phyloP scores from a whole-genome alignment of 2,113 vertebrate species.

The Mungos mungo region DNA sequence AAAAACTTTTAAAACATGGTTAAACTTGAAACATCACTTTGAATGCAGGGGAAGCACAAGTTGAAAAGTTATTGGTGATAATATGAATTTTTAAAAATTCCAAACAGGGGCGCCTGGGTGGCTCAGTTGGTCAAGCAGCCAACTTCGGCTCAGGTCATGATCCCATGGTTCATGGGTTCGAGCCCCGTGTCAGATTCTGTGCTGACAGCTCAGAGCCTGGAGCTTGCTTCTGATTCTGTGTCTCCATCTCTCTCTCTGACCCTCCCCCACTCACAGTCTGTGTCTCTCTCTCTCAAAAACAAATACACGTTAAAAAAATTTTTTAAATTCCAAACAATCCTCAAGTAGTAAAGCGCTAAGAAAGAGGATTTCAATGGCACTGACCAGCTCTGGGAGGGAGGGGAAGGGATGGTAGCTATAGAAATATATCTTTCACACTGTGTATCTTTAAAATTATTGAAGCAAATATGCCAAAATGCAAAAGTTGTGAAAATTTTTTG shows the following conservation, averaged over 20 bases:
- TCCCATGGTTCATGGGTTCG: too few relatives aligned
- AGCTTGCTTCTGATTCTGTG: too few relatives aligned
- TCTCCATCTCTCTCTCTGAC: too few relatives aligned
- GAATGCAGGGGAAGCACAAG: not conserved
- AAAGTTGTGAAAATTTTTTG: not conserved
- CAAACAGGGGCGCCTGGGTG: not conserved
- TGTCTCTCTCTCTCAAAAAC: too few relatives aligned
- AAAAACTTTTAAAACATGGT: not conserved
- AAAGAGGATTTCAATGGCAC: not conserved
- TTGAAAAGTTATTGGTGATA: not conserved
- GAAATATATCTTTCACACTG: not conserved
- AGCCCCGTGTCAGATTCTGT: too few relatives aligned
- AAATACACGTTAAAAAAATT: not conserved
- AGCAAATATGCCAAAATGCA: not conserved
- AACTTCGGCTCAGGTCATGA: too few relatives aligned
- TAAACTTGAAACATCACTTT: not conserved
- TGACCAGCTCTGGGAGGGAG: not conserved
- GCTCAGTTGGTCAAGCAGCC: too few relatives aligned
- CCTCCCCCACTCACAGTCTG: too few relatives aligned
- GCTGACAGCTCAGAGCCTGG: too few relatives aligned
- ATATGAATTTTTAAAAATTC: not conserved
- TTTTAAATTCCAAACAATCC: not conserved
- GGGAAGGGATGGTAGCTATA: accelerated
- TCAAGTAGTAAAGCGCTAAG: not conserved
- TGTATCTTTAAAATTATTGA: not conserved